These are phyloP conservation scores for Andricus quercusramuli DNA, from an alignment of 2,888 invertebrate species.

Conservation along the genomic window DNA sequence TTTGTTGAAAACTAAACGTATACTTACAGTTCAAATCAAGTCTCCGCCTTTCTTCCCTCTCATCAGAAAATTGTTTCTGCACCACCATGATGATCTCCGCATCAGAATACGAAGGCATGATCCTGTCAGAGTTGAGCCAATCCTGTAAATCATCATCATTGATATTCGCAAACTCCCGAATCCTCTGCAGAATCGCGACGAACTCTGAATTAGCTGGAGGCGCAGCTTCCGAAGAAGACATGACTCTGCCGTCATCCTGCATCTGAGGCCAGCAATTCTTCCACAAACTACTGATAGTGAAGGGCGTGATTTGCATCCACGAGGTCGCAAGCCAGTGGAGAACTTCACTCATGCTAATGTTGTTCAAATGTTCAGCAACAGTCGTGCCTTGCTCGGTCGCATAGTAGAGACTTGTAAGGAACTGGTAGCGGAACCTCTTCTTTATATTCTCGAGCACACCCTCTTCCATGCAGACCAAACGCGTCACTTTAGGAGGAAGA, in stretches of 20 bases:
- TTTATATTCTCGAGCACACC: constrained; percentile 17
- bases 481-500: not conserved
- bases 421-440: not conserved
- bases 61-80: constrained; percentile 7
- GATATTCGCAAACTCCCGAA: not conserved
- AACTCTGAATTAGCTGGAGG: constrained; percentile 6
- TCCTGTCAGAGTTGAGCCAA: constrained; percentile 11
- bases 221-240: not conserved
- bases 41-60: not conserved
- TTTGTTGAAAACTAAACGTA: not conserved
- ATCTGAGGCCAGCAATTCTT: not conserved
- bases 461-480: constrained; percentile 16
- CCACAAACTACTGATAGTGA: constrained; percentile 6
- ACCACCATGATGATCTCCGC: constrained; percentile 9
- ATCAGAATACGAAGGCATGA: constrained; percentile 13
- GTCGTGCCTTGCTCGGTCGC: constrained; percentile 18
- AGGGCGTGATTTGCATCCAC: constrained; percentile 11
- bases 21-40: constrained; percentile 4
- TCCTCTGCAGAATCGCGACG: not conserved
- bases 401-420: constrained; percentile 6
- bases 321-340: constrained; percentile 9
- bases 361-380: constrained; percentile 19
- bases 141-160: not conserved
- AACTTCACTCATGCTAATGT: constrained; percentile 5
- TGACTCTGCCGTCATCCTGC: not conserved